Evolutionary conservation across 2,113 vertebrate species (phyloP).

Genomic region (Bubalus kerabau): DNA sequence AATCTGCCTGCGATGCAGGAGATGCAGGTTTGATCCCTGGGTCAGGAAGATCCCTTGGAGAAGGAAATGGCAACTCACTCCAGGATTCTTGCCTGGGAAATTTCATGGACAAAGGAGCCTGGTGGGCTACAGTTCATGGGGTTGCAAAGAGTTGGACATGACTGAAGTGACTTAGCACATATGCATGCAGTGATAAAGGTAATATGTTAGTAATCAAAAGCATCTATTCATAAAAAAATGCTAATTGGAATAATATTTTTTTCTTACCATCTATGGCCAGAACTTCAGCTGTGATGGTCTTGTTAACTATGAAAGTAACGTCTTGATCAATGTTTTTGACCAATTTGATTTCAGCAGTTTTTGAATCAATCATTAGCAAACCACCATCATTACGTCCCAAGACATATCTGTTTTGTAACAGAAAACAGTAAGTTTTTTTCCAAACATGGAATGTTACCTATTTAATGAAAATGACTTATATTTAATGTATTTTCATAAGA

Average conservation of each 20-base stretch:
- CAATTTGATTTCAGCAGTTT: conserved; percentile 86
- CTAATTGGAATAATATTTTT: not conserved
- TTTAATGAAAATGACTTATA: not conserved
- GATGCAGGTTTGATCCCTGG: not conserved
- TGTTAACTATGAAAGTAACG: conserved; percentile 79
- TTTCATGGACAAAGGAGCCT: not conserved
- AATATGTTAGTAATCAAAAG: not conserved
- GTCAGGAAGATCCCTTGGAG: not conserved
- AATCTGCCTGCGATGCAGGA: not conserved
- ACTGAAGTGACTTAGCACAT: not conserved
- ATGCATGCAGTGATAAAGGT: not conserved
- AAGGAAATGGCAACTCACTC: not conserved
- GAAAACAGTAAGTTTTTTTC: conserved; percentile 33
- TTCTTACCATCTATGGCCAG: conserved; percentile 84
- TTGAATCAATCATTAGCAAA: conserved; percentile 82
- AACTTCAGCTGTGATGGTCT: conserved; percentile 82
- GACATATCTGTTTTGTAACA: conserved; percentile 79
- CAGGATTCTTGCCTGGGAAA: not conserved
- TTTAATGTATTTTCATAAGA: not conserved
- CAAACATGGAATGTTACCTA: not conserved
- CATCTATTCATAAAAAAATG: not conserved
- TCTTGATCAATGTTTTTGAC: conserved; percentile 81
- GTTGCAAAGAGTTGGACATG: not conserved
- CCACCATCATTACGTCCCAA: conserved; percentile 84
- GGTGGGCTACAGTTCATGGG: not conserved